Conservation (phyloP, 2,113 vertebrate genomes). For the Rynchops niger region DNA sequence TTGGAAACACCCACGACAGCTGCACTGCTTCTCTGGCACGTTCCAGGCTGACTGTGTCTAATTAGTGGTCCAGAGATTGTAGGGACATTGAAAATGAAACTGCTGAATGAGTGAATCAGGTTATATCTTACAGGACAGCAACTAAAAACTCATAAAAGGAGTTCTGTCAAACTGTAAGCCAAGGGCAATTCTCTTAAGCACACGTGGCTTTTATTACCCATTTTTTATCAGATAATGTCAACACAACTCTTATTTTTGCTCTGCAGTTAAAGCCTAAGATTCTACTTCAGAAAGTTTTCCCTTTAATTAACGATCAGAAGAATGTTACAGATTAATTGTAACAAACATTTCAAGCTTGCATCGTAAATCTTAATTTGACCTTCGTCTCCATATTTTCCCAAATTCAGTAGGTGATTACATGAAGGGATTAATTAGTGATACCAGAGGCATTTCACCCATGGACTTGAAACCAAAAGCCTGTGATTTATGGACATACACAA, state of each 20-base stretch:
- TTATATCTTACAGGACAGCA: background rate
- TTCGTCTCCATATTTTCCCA: background rate
- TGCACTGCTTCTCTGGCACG: background rate
- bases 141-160: background rate
- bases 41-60: background rate
- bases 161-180: background rate
- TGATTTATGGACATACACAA: background rate
- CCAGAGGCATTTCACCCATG: background rate
- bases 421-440: background rate
- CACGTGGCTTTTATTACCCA: background rate
- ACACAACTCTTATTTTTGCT: background rate
- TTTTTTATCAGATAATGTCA: background rate
- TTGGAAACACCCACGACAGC: background rate
- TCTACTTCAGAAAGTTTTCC: background rate
- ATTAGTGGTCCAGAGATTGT: background rate
- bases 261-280: background rate
- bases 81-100: background rate
- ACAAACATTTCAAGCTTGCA: background rate
- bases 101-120: background rate
- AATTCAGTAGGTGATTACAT: background rate
- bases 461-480: background rate
- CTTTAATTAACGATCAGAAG: background rate
- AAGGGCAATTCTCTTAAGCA: background rate
- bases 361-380: background rate
- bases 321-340: background rate